Conservation (phyloP, 2,888 invertebrate genomes). For the Drosophila ustulata region DNA sequence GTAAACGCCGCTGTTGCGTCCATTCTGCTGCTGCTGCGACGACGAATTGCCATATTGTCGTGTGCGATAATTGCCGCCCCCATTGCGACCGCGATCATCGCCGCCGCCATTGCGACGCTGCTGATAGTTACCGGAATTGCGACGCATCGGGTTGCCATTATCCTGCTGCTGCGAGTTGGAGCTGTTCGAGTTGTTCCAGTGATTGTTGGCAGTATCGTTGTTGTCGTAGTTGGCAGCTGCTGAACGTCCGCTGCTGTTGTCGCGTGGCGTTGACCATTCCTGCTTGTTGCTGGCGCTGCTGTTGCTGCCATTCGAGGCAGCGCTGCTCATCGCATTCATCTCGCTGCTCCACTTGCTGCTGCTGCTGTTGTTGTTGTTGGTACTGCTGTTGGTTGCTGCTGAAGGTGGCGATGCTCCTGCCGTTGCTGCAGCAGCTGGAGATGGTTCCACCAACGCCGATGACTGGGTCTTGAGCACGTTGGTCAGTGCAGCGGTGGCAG, state of each 20-base stretch:
- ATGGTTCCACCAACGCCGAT: slow-evolving; percentile 35
- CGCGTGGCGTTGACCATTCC: slow-evolving; percentile 68
- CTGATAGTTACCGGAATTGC: slow-evolving; percentile 73
- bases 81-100: slow-evolving; percentile 73
- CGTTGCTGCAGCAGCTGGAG: neutral
- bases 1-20: slow-evolving; percentile 79
- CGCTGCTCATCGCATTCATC: slow-evolving; percentile 75
- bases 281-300: slow-evolving; percentile 64
- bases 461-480: slow-evolving; percentile 69
- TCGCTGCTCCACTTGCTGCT: slow-evolving; percentile 83
- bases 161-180: slow-evolving; percentile 44
- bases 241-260: slow-evolving; percentile 59
- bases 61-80: slow-evolving; percentile 69
- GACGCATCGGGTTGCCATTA: slow-evolving; percentile 67
- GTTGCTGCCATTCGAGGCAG: slow-evolving; percentile 62
- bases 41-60: slow-evolving; percentile 77
- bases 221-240: slow-evolving; percentile 41
- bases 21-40: slow-evolving; percentile 77
- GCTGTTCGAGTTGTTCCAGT: slow-evolving; percentile 60
- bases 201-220: slow-evolving; percentile 59
- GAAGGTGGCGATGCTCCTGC: neutral
- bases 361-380: slow-evolving; percentile 49
- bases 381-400: slow-evolving; percentile 2
- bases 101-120: slow-evolving; percentile 63
- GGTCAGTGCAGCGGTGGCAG: slow-evolving; percentile 71